Conservation (phyloP, 2,113 vertebrate genomes). For the Cheirogaleus medius region DNA sequence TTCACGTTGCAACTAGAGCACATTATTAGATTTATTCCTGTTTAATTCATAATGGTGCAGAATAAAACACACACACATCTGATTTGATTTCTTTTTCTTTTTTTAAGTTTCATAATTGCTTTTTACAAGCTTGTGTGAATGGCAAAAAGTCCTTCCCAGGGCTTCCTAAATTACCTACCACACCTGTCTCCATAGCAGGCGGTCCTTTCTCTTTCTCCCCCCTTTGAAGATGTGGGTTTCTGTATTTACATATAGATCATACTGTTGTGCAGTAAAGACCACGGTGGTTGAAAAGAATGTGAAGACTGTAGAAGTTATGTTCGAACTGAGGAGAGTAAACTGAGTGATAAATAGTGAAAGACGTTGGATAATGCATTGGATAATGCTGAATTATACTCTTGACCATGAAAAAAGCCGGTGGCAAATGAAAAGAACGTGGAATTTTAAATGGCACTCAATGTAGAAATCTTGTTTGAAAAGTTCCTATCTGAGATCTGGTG, state of each 20-base stretch:
- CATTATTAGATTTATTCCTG: conserved; percentile 49
- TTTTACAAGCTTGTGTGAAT: conserved; percentile 63
- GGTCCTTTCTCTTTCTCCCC: neutral
- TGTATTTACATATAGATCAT: conserved; percentile 69
- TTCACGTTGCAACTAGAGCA: conserved; percentile 63
- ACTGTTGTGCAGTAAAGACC: conserved; percentile 65
- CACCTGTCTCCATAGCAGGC: conserved; percentile 17
- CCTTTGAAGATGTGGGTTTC: conserved; percentile 5
- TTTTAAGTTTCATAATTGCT: conserved; percentile 62
- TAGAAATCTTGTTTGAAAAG: conserved; percentile 56
- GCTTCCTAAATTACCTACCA: neutral
- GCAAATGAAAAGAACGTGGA: conserved; percentile 63
- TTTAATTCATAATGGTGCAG: conserved; percentile 75
- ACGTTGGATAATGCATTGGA: neutral
- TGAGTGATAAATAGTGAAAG: conserved; percentile 60
- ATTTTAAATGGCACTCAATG: conserved; percentile 65
- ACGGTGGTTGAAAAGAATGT: conserved; percentile 76
- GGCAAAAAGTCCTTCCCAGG: conserved; percentile 36
- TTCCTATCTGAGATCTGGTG: neutral
- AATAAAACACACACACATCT: conserved; percentile 69
- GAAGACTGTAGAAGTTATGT: conserved; percentile 58
- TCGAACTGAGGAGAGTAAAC: conserved; percentile 64
- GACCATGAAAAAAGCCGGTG: neutral
- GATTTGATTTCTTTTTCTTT: conserved; percentile 74
- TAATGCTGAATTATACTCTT: neutral